phyloP scores from a whole-genome alignment of 2,113 vertebrate species.

The Nannospalax galili region DNA sequence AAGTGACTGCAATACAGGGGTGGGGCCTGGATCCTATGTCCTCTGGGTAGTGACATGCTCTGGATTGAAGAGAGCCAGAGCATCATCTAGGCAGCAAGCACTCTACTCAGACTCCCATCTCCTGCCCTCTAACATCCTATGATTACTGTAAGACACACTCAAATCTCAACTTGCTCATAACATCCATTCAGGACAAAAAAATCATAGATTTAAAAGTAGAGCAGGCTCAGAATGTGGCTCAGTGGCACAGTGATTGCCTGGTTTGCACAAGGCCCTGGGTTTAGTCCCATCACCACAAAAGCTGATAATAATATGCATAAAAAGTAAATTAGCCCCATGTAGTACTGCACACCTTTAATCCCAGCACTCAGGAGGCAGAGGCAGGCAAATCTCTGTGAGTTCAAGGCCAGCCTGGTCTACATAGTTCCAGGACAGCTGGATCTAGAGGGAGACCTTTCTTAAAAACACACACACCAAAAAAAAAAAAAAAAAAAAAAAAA shows the following conservation, averaged over 20 bases:
- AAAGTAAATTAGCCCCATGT: background rate
- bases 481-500: no score
- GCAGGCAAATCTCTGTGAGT: no score
- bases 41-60: background rate
- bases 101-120: background rate
- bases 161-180: background rate
- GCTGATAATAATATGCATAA: background rate
- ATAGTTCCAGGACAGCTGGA: no score
- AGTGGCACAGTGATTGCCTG: background rate
- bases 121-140: background rate
- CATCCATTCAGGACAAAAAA: slow-evolving; percentile 21
- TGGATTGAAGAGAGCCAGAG: background rate
- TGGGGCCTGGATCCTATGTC: background rate
- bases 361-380: no score
- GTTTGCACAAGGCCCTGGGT: background rate
- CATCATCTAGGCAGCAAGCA: background rate
- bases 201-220: slow-evolving; percentile 16
- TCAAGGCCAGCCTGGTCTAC: no score
- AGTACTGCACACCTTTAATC: no score
- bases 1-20: background rate
- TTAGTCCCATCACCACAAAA: background rate
- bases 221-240: background rate
- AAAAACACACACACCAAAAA: no score
- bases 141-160: background rate
- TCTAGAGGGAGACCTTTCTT: no score